Evolutionary conservation across 2,797 vertebrate species (phyloP).

Genomic region (Toxotes lorentzi): DNA sequence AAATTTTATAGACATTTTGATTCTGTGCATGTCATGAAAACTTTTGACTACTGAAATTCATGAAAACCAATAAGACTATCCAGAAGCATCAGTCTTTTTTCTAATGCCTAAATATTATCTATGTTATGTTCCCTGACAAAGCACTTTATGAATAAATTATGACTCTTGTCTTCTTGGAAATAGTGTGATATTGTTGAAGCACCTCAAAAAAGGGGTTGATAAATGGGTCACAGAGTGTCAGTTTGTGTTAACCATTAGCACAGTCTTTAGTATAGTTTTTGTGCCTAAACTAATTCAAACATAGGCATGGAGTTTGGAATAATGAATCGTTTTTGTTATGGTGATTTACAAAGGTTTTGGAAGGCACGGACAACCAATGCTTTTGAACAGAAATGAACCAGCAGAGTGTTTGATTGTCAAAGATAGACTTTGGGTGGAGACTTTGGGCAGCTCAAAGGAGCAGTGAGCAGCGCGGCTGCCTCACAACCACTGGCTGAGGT

Average conservation of each 20-base stretch:
- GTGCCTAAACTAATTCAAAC: not conserved
- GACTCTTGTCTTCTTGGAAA: not conserved
- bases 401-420: not conserved
- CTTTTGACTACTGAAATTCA: not conserved
- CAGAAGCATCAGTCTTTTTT: not conserved
- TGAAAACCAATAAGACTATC: not conserved
- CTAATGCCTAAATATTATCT: not conserved
- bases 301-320: not conserved
- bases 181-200: not conserved
- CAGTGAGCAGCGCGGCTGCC: slow-evolving; percentile 7
- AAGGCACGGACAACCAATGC: no score
- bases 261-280: not conserved
- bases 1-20: not conserved
- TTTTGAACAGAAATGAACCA: not conserved
- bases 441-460: slow-evolving; percentile 1
- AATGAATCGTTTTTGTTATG: not conserved
- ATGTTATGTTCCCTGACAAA: not conserved
- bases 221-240: not conserved
- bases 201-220: not conserved
- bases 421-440: not conserved
- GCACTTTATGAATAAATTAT: slow-evolving; percentile 1
- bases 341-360: not conserved
- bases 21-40: not conserved
- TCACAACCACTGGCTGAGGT: slow-evolving; percentile 29
- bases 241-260: not conserved